phyloP scores from a whole-genome alignment of 92 coral and sea anemone species.

The Palythoa heliodiscus region DNA sequence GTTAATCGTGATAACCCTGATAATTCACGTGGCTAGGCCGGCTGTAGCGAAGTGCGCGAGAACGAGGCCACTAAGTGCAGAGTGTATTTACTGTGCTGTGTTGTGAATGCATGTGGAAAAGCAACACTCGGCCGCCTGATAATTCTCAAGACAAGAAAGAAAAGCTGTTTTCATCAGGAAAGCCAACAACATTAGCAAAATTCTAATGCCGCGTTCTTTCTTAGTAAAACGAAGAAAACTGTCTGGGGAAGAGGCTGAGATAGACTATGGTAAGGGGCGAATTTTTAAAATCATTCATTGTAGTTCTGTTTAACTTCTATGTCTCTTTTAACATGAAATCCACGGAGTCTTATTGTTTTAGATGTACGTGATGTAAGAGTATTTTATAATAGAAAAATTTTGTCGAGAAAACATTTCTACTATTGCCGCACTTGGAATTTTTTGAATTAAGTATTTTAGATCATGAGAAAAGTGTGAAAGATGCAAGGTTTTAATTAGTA shows the following conservation, averaged over 20 bases:
- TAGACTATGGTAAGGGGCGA: slow-evolving; percentile 31
- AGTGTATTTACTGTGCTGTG: slow-evolving; percentile 42
- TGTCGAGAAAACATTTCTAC: neutral
- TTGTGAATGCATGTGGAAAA: slow-evolving; percentile 28
- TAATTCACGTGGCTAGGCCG: slow-evolving; percentile 38
- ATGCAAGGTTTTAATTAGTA: slow-evolving; percentile 36
- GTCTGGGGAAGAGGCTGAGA: slow-evolving; percentile 4
- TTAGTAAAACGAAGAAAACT: slow-evolving; percentile 72
- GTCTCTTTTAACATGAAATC: slow-evolving; percentile 9
- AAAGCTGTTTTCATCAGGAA: neutral
- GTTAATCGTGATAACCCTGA: slow-evolving; percentile 26
- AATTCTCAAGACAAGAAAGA: neutral
- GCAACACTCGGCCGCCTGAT: slow-evolving; percentile 7
- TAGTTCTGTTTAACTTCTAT: slow-evolving; percentile 30
- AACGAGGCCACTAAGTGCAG: slow-evolving; percentile 28
- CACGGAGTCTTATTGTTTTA: neutral
- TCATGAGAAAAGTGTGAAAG: slow-evolving; percentile 25
- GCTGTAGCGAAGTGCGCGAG: slow-evolving; percentile 41
- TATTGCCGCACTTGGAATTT: slow-evolving; percentile 10
- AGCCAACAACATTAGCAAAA: neutral
- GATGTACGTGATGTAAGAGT: neutral
- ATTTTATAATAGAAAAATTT: neutral
- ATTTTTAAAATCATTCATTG: neutral
- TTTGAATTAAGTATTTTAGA: slow-evolving; percentile 29
- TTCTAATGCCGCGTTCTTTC: slow-evolving; percentile 78